Evolutionary conservation across 2,888 invertebrate species (phyloP).

Genomic region (Melanotus villosus): DNA sequence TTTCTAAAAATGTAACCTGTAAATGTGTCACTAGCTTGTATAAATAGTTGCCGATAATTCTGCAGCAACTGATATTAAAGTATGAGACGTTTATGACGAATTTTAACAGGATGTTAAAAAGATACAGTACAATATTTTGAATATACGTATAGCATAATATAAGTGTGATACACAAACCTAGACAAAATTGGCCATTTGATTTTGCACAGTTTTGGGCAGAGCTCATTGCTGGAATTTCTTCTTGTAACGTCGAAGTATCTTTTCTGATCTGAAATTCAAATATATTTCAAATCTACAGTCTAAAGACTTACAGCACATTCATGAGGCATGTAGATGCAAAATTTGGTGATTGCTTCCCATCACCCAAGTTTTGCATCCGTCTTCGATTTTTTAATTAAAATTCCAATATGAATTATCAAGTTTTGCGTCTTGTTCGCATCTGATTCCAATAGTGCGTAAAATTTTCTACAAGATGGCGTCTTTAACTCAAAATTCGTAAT

Average conservation of each 20-base stretch:
- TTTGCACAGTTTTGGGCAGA: slow-evolving; percentile 62
- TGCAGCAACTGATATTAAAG: neutral
- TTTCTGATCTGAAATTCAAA: slow-evolving; percentile 63
- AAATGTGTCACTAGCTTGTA: neutral
- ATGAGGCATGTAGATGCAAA: slow-evolving; percentile 51
- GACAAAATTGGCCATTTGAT: slow-evolving; percentile 64
- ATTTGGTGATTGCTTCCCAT: too few species aligned
- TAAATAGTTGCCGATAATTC: neutral
- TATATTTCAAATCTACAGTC: neutral
- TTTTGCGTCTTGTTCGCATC: too few species aligned
- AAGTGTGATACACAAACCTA: slow-evolving; percentile 68
- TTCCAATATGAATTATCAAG: too few species aligned
- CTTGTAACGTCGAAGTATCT: slow-evolving; percentile 63
- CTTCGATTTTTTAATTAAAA: too few species aligned
- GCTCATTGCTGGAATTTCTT: slow-evolving; percentile 57
- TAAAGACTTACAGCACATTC: neutral
- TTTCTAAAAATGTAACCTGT: slow-evolving; percentile 10
- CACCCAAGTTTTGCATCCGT: too few species aligned
- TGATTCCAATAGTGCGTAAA: too few species aligned
- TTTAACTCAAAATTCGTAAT: too few species aligned
- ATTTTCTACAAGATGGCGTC: too few species aligned
- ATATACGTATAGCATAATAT: slow-evolving; percentile 53
- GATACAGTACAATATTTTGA: slow-evolving; percentile 19
- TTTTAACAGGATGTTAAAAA: slow-evolving; percentile 8
- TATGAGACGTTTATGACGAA: neutral